Evolutionary conservation across 2,888 invertebrate species (phyloP), one percentile per base, ranked within the genome.

Genomic region (Branchipolynoe longqiensis): DNA sequence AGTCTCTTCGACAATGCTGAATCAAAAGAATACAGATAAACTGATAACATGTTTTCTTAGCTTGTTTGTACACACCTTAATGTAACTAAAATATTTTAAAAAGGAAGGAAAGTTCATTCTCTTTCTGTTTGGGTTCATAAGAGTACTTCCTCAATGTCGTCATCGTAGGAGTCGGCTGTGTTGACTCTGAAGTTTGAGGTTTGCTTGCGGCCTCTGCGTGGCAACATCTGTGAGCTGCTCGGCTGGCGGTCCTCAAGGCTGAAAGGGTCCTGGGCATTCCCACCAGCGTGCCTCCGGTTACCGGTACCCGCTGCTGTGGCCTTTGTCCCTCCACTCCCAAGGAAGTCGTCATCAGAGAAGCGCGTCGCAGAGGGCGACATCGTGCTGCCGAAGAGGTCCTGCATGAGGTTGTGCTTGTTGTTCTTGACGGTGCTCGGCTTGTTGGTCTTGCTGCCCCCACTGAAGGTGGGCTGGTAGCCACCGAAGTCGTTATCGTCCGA

Each of bases 61-160:
- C 12, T 64, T 22, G 8, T 73, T 73, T 36, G 6, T 73, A 28
- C n/a, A 6, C 62, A 62, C 62, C 62, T n/a, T 62, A 62, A 8
- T 48, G 48, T 48, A 12, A 58, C 4, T n/a, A 18, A 58, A 58
- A n/a, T n/a, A n/a, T n/a, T n/a, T n/a, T n/a, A n/a, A n/a, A n/a
- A n/a, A n/a, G n/a, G n/a, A n/a, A 54, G 18, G 18, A 12, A 54
- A 54, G 18, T n/a, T n/a, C n/a, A n/a, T n/a, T 33, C 38, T n/a
- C n/a, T n/a, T n/a, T n/a, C n/a, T n/a, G n/a, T n/a, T n/a, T n/a
- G n/a, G n/a, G n/a, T n/a, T 62, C 64, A 89, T 40, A 90, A 89
- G 81, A 92, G 90, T 36, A 93, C 91, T 89, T 93, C 93, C 88
- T 93, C 93, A 82, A 93, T 90, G 85, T 93, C 92, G 89, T 92